Base-by-base conservation (phyloP, 2,113 vertebrate genomes). In the Cariama cristata region DNA sequence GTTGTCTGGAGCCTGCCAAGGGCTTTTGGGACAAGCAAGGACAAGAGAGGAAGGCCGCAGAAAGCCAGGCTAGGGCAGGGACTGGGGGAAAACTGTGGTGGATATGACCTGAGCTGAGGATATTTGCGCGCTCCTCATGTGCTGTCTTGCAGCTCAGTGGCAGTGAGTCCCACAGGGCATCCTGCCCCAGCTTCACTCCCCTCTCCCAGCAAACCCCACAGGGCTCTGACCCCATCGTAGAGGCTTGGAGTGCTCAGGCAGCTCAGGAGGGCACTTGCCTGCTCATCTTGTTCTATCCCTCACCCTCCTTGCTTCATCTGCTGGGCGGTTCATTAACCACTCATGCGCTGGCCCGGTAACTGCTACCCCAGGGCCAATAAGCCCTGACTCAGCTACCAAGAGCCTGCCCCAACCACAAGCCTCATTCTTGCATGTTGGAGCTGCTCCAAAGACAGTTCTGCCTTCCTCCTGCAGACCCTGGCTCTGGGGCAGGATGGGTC, bases 81-180 rank as follows among this genome's bases (percentile, higher is more conserved):
- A 53, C 60, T 13, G 9, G 15, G 12, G 40, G 30, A 82, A 79
- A 52, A 16, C 49, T 56, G 16, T 23, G 44, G n/a, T 40, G 20
- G 52, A 13, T 60, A 17, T 40, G 21, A 50, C 50, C 35, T 14
- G 22, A 68, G 17, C 59, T 38, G n/a, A 73, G 47, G 14, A 24
- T 30, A 12, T n/a, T 18, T 63, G 33, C 8, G 8, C 13, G 8
- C 19, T 35, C 33, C 9, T 23, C 0, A 1, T 7, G 12, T 44
- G 16, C 27, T 5, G 1, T 26, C 42, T 62, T 74, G 40, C 62
- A 81, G 40, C 68, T 74, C 26, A 22, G 30, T 10, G 38, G 5
- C 17, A 27, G 23, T 45, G 20, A 16, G 14, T 60, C 38, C 24
- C 66, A 83, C 44, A 45, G 33, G 58, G 69, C 8, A 4, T 47